Evolutionary conservation across 2,888 invertebrate genomes (phyloP).

Genomic region (Nasonia oneida): DNA sequence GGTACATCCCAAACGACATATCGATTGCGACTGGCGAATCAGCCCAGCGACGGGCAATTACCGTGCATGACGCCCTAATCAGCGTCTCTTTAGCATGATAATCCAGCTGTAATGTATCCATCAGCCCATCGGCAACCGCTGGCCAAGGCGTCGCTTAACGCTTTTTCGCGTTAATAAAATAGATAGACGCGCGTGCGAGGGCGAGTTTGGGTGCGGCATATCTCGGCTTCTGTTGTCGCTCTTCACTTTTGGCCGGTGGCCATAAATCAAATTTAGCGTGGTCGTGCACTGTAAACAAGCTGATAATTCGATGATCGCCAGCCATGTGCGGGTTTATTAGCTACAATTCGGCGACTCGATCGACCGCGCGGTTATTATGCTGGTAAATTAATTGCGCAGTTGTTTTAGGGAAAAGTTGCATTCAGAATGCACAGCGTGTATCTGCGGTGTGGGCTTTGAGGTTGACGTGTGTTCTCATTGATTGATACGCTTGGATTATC

Average conservation of each 20-base stretch:
- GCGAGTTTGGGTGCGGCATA: neutral
- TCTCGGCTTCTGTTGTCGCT: neutral
- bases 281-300: slow-evolving; percentile 42
- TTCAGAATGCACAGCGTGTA: neutral
- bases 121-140: slow-evolving; percentile 70
- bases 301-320: slow-evolving; percentile 40
- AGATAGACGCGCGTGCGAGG: neutral
- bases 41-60: slow-evolving; percentile 66
- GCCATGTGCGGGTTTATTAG: slow-evolving; percentile 37
- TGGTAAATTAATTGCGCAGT: slow-evolving; percentile 19
- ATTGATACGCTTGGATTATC: no score
- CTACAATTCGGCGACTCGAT: slow-evolving; percentile 3
- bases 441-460: neutral
- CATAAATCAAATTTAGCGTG: slow-evolving; percentile 52
- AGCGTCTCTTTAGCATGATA: slow-evolving; percentile 72
- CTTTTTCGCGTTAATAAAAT: slow-evolving; percentile 46
- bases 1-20: slow-evolving; percentile 10
- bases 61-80: slow-evolving; percentile 69
- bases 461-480: no score
- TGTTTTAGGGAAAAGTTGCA: neutral
- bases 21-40: slow-evolving; percentile 61
- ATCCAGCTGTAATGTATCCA: slow-evolving; percentile 69
- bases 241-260: slow-evolving; percentile 17
- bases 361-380: slow-evolving; percentile 18
- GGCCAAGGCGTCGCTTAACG: slow-evolving; percentile 36